Percentiles rank a stretch among this genome's conserved stretches.
These are phyloP conservation scores for Nestor notabilis DNA, from an alignment of 2,113 vertebrate species.

Conservation along the genomic window DNA sequence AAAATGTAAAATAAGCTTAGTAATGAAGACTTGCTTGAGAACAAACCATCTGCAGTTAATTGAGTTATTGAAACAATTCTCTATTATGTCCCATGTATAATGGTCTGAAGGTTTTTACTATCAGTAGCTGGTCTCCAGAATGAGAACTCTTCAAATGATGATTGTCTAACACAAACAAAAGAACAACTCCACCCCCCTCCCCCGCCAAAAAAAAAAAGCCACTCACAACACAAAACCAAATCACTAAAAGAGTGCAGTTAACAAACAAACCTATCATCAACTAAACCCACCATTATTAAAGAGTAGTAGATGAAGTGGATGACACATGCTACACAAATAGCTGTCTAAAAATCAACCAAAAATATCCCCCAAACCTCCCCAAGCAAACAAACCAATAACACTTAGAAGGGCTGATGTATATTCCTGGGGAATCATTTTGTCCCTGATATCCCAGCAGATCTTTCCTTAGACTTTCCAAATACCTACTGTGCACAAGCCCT, in stretches of 20 bases:
- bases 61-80: not conserved
- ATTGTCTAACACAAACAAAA: not conserved
- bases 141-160: not conserved
- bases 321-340: not conserved
- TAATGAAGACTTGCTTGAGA: not conserved
- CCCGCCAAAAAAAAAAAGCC: too few relatives aligned
- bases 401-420: not conserved
- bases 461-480: not conserved
- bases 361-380: rapidly evolving
- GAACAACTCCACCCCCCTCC: not conserved
- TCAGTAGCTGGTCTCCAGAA: not conserved
- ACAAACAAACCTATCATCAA: not conserved
- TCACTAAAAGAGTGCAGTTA: not conserved
- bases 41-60: not conserved
- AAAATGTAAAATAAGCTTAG: not conserved
- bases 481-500: not conserved
- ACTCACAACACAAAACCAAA: not conserved
- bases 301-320: not conserved
- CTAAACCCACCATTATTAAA: not conserved
- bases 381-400: not conserved
- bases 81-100: not conserved
- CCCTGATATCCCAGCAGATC: not conserved
- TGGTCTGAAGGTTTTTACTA: not conserved
- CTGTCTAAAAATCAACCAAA: not conserved
- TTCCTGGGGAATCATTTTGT: not conserved